phyloP scores from a whole-genome alignment of 2,797 vertebrate species.

The Nothura maculosa region DNA sequence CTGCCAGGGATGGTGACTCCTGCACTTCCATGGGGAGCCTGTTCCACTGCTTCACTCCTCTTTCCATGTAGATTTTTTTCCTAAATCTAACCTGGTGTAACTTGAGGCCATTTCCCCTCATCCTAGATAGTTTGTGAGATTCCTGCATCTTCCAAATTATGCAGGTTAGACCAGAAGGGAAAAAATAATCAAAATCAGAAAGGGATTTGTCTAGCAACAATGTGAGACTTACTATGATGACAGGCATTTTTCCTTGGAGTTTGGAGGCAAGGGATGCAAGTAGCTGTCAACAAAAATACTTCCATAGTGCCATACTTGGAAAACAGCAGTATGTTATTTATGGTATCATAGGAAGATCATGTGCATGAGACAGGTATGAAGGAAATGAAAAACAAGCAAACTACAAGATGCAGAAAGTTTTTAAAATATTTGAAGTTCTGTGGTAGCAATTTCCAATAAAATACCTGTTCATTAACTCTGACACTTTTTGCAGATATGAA shows the following conservation, averaged over 20 bases:
- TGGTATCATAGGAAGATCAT: background rate
- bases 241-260: background rate
- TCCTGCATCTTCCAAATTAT: too few species aligned
- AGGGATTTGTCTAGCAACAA: too few species aligned
- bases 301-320: background rate
- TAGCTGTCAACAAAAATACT: background rate
- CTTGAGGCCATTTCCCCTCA: too few species aligned
- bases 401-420: background rate
- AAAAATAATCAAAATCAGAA: too few species aligned
- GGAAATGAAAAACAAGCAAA: background rate
- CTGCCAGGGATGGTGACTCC: too few species aligned
- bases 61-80: too few species aligned
- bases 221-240: background rate
- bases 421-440: background rate
- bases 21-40: too few species aligned
- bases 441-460: background rate
- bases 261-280: background rate
- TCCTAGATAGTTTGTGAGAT: too few species aligned
- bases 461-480: conserved; percentile 15
- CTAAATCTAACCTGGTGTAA: too few species aligned
- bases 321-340: background rate
- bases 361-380: background rate
- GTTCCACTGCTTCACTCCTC: too few species aligned
- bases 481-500: conserved; percentile 34
- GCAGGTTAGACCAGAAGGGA: too few species aligned